Evolutionary conservation across 1,140 invertebrate species (phyloP).

Genomic region (Mylabris phalerata): DNA sequence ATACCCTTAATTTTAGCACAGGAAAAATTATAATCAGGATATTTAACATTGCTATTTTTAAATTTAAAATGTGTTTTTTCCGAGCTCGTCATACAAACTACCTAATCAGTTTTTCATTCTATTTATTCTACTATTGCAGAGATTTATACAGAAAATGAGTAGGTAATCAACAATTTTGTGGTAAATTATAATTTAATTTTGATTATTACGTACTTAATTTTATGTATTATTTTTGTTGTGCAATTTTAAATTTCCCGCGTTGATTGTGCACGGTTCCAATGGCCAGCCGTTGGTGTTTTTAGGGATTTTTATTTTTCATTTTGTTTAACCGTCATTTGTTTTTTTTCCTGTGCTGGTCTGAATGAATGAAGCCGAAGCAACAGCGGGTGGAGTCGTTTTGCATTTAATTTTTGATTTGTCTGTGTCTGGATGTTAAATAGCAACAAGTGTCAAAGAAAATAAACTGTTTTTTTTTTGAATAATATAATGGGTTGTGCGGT

Average conservation of each 20-base stretch:
- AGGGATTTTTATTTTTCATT: background rate
- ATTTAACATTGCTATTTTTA: too few species aligned
- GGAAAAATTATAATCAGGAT: too few species aligned
- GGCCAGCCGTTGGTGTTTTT: background rate
- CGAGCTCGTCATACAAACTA: too few species aligned
- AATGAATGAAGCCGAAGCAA: background rate
- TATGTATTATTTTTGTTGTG: too few species aligned
- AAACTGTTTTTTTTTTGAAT: slow-evolving; percentile 19
- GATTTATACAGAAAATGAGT: too few species aligned
- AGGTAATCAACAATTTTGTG: too few species aligned
- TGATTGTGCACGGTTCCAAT: background rate
- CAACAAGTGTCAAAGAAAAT: slow-evolving; percentile 31
- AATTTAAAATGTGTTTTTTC: too few species aligned
- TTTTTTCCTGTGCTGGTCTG: background rate
- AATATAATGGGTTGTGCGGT: slow-evolving; percentile 71
- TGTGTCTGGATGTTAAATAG: slow-evolving; percentile 14
- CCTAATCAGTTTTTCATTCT: too few species aligned
- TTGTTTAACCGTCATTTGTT: slow-evolving; percentile 15
- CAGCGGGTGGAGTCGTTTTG: slow-evolving; percentile 36
- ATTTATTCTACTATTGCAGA: too few species aligned
- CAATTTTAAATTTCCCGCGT: background rate
- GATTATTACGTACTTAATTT: too few species aligned
- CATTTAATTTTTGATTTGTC: background rate
- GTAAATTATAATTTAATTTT: too few species aligned
- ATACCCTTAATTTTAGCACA: too few species aligned